A percentile compares a stretch with the other conserved stretches of the same genome.
phyloP scores from a whole-genome alignment of 1,140 invertebrate species.

The Oncopeltus fasciatus region DNA sequence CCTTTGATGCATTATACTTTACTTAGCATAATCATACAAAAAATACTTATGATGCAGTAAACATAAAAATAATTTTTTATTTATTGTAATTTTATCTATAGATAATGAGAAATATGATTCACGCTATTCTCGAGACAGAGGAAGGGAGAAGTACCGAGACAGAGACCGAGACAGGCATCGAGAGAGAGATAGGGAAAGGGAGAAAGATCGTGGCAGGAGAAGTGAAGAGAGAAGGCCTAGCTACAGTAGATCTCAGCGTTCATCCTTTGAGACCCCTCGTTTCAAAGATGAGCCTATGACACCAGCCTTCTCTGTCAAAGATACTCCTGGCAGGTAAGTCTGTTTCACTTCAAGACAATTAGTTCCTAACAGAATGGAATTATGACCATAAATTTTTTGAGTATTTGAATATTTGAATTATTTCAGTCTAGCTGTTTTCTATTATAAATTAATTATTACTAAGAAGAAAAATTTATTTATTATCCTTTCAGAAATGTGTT shows the following conservation, averaged over 20 bases:
- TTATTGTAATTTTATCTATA: too few species aligned
- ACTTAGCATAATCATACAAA: too few species aligned
- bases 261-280: constrained; percentile 23
- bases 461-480: neutral
- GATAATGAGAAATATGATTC: too few species aligned
- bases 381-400: neutral
- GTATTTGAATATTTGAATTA: neutral
- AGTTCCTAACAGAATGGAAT: too few species aligned
- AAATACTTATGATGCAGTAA: constrained; percentile 22
- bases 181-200: constrained; percentile 15
- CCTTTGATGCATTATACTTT: too few species aligned
- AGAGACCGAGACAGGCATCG: constrained; percentile 26
- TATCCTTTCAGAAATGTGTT: too few species aligned
- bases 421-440: neutral
- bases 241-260: constrained; percentile 24
- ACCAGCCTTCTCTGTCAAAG: constrained; percentile 51
- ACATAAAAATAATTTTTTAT: too few species aligned
- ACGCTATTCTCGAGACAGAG: constrained; percentile 29
- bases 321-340: constrained; percentile 41
- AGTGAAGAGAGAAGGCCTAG: constrained; percentile 26
- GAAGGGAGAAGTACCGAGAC: constrained; percentile 26
- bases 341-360: neutral
- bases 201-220: constrained; percentile 21
- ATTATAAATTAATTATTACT: constrained; percentile 2
- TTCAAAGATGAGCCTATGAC: constrained; percentile 70